Conservation (phyloP, 2,113 vertebrate species). For the Columba livia region DNA sequence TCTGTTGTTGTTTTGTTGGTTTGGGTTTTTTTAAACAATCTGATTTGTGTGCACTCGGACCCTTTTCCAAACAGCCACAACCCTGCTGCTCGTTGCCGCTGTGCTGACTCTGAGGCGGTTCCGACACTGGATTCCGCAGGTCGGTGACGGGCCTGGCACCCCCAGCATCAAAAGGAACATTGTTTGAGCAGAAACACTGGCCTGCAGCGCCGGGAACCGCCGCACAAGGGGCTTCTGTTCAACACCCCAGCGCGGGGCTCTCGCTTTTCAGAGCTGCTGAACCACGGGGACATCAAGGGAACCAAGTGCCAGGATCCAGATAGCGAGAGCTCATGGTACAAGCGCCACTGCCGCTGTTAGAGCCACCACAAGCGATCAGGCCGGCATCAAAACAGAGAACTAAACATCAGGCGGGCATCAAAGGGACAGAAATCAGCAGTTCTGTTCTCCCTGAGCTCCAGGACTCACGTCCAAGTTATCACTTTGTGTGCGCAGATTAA, state of each 20-base stretch:
- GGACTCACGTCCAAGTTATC: not conserved
- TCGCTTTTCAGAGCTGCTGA: constrained; percentile 14
- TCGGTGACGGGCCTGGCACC: not conserved
- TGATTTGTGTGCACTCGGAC: not conserved
- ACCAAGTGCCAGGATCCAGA: constrained; percentile 33
- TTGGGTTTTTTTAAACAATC: not conserved
- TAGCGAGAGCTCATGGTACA: not conserved
- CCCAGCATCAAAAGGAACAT: constrained; percentile 56
- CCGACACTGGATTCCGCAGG: not conserved
- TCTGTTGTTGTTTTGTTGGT: not conserved
- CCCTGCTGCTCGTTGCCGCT: not conserved
- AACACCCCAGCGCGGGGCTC: not conserved
- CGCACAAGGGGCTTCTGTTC: constrained; percentile 55
- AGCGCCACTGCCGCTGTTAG: not conserved
- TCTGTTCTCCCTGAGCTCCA: not conserved
- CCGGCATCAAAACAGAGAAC: not conserved
- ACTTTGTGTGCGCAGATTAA: not conserved
- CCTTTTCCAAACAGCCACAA: not conserved
- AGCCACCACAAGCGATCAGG: not conserved
- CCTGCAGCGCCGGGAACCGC: not conserved
- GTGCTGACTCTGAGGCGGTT: not conserved
- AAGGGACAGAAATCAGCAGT: not conserved
- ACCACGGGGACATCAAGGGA: constrained; percentile 34
- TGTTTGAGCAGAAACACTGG: constrained; percentile 29
- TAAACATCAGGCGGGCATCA: not conserved